Percentiles rank a stretch among this genome's conserved stretches.
Evolutionary conservation across 2,113 vertebrate species (phyloP).

Genomic region (Orycteropus afer): DNA sequence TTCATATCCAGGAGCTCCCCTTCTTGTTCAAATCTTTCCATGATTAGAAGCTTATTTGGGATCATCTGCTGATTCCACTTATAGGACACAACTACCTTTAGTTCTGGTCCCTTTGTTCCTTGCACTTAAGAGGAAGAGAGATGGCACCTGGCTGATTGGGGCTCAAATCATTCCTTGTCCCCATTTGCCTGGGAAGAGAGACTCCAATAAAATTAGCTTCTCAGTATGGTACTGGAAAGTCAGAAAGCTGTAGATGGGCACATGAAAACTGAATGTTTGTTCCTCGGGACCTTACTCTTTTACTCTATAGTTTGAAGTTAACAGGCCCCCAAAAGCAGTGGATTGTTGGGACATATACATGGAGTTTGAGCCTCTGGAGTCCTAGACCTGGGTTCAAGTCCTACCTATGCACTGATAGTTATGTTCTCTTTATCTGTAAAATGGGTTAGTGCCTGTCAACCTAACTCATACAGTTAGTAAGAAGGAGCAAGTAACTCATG

Average conservation of each 20-base stretch:
- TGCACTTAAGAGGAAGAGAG: background rate
- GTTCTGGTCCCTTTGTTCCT: background rate
- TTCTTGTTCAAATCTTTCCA: background rate
- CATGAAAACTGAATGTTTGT: background rate
- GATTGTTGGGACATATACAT: background rate
- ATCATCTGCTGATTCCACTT: background rate
- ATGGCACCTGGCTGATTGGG: background rate
- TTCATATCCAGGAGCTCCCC: background rate
- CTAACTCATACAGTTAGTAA: background rate
- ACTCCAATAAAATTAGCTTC: background rate
- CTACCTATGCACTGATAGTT: background rate
- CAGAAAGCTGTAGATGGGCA: background rate
- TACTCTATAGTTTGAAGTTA: background rate
- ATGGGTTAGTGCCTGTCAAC: background rate
- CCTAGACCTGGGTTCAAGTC: background rate
- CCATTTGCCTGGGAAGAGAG: background rate
- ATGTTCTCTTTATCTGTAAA: background rate
- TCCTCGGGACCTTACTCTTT: background rate
- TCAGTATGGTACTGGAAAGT: background rate
- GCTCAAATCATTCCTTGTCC: background rate
- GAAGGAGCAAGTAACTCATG: background rate
- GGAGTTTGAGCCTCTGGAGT: background rate
- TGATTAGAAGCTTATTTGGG: background rate
- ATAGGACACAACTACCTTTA: background rate
- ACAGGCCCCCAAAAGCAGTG: background rate